phyloP scores from a whole-genome alignment of 2,797 vertebrate species.

The Gymnodraco acuticeps region DNA sequence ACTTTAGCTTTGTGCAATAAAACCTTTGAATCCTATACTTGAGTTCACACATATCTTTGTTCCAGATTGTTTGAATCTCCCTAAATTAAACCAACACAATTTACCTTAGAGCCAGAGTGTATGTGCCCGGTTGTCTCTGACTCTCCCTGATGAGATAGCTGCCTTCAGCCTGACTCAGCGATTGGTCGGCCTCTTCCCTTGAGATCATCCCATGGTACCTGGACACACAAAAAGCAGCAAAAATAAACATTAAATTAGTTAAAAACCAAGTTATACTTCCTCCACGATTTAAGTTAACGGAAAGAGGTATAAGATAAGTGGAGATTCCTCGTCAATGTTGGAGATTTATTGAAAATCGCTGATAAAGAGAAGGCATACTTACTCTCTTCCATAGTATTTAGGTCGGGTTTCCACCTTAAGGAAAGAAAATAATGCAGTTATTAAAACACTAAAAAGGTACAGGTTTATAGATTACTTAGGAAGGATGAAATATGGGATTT shows the following conservation, averaged over 20 bases:
- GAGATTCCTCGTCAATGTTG: not conserved
- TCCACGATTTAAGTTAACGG: no score
- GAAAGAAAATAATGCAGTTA: conserved; percentile 25
- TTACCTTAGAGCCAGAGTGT: conserved; percentile 96
- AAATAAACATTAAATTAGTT: not conserved
- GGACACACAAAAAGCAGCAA: conserved; percentile 31
- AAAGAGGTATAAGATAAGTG: not conserved
- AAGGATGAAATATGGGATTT: not conserved
- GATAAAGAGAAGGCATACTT: conserved; percentile 75
- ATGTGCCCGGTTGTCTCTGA: conserved; percentile 97
- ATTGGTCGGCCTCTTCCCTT: conserved; percentile 94
- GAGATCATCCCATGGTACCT: conserved; percentile 99
- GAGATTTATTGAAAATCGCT: not conserved
- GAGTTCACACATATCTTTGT: not conserved
- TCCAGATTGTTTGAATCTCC: not conserved
- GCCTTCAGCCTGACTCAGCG: conserved; percentile 95
- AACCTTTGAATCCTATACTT: not conserved
- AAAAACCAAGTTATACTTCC: no score
- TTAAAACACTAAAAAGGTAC: not conserved
- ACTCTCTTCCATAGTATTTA: conserved; percentile 99
- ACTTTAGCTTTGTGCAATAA: no score
- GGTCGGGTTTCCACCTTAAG: conserved; percentile 95
- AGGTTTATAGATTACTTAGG: not conserved
- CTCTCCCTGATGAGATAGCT: conserved; percentile 99
- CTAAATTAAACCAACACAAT: conserved; percentile 14